Base-by-base conservation (phyloP, 1,140 invertebrate genomes). In the Trypoxylus dichotomus region DNA sequence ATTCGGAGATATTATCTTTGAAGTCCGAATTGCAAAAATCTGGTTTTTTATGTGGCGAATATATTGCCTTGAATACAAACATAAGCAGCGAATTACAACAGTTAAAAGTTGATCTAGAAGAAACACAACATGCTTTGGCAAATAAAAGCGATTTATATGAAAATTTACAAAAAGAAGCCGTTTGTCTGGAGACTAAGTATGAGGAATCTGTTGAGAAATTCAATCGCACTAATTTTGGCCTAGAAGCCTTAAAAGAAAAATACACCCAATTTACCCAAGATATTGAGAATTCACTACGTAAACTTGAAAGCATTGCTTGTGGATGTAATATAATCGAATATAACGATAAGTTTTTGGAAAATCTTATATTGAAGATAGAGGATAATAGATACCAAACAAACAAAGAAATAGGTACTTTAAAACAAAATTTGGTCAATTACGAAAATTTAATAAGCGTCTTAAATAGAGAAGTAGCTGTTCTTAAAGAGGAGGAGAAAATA, bases 261-360 rank as follows among this genome's bases (percentile, higher is more conserved):
- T 78, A 73, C 21, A 47, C 74, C 27, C 1, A 75, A 63, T 74
- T 63, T 24, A 29, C 25, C 0, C 3, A 25, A 29, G 37, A 68
- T 1, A 75, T 75, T 15, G 54, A 60, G 27, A 37, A 58, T 1
- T 63, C 43, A 5, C 43, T 78, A 25, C 19, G 11, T 3, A 75
- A 75, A 43, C 41, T 78, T 7, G 60, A 68, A 27, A 68, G 27
- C 7, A 68, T 68, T 3, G 72, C 21, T 6, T 75, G 29, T 19
- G 73, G 68, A 43, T 74, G n/a, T 43, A 68, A 68, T n/a, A 37
- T 58, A 24, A 75, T 42, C 7, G n/a, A 58, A 75, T 47, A 73
- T 8, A 10, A 77, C 19, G 25, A 77, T 54, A 21, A 47, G n/a
- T 42, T 37, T 25, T 77, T 77, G 25, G 41, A 73, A 15, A 32